A percentile compares a stretch with the other conserved stretches of the same genome.
These are phyloP conservation scores for Nasonia vitripennis DNA, from an alignment of 1,140 invertebrate genomes.

Conservation along the genomic window DNA sequence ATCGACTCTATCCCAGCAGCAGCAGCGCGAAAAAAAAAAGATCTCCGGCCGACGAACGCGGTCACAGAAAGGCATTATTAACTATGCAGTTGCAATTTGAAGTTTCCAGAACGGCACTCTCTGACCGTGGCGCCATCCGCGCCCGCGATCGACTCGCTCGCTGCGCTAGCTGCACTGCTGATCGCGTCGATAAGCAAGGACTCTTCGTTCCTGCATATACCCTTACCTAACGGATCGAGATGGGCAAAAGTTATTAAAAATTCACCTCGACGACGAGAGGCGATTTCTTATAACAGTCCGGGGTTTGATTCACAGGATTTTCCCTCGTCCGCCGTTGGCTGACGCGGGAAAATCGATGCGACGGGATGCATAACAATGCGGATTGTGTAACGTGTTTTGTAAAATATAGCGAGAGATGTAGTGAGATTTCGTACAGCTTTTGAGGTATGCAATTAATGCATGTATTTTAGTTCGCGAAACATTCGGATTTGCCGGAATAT, in stretches of 20 bases:
- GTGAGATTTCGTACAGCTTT: too few species aligned
- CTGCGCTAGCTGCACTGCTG: background rate
- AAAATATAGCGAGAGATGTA: too few species aligned
- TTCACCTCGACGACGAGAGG: background rate
- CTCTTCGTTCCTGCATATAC: background rate
- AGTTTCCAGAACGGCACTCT: conserved; percentile 50
- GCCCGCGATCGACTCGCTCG: conserved; percentile 6
- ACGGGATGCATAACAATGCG: too few species aligned
- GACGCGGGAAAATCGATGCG: too few species aligned
- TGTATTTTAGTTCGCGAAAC: too few species aligned
- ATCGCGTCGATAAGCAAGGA: conserved; percentile 50
- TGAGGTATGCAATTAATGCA: background rate
- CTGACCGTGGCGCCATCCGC: conserved; percentile 43
- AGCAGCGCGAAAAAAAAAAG: conserved; percentile 5
- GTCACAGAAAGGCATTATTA: conserved; percentile 46
- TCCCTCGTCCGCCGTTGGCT: background rate
- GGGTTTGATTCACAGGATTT: background rate
- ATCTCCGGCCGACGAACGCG: conserved; percentile 23
- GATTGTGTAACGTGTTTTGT: too few species aligned
- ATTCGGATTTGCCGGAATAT: too few species aligned
- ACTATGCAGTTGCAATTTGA: conserved; percentile 50
- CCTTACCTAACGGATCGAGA: background rate
- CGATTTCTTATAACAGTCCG: background rate
- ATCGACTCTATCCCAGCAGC: conserved; percentile 27
- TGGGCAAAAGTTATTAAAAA: background rate